Conservation (phyloP, 2,888 invertebrate species). For the Erebia palarica region DNA sequence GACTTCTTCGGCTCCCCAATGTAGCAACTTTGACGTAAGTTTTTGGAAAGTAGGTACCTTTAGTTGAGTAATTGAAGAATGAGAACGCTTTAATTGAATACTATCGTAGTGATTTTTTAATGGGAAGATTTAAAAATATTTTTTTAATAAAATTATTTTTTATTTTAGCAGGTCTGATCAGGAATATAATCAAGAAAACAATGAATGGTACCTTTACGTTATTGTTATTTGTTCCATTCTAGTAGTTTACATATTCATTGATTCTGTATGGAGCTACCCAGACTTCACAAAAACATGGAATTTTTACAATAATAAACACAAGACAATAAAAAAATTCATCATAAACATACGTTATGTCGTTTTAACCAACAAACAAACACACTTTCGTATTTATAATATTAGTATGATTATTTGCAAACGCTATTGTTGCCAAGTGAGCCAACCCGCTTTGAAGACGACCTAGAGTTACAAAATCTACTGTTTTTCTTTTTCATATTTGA, state of each 20-base stretch:
- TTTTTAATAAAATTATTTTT: conserved; percentile 15
- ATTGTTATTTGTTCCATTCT: background rate
- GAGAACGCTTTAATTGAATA: background rate
- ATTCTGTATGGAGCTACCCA: too few species aligned
- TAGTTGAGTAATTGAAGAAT: background rate
- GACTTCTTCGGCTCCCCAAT: conserved; percentile 60
- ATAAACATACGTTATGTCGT: too few species aligned
- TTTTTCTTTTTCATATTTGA: too few species aligned
- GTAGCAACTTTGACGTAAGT: conserved; percentile 70
- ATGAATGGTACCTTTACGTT: conserved; percentile 26
- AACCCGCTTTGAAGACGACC: background rate
- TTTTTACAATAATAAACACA: background rate
- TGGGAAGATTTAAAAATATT: background rate
- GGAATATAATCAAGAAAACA: conserved; percentile 42
- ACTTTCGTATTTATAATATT: too few species aligned
- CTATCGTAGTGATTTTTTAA: too few species aligned
- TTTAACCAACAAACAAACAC: too few species aligned
- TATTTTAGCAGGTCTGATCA: conserved; percentile 49
- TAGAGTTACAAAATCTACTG: too few species aligned
- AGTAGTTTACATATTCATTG: background rate
- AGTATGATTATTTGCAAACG: too few species aligned
- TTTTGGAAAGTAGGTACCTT: background rate
- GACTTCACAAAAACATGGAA: background rate
- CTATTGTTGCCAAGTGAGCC: background rate
- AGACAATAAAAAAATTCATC: too few species aligned